Conservation (phyloP, 1,140 invertebrate genomes). For the Tribolium madens region DNA sequence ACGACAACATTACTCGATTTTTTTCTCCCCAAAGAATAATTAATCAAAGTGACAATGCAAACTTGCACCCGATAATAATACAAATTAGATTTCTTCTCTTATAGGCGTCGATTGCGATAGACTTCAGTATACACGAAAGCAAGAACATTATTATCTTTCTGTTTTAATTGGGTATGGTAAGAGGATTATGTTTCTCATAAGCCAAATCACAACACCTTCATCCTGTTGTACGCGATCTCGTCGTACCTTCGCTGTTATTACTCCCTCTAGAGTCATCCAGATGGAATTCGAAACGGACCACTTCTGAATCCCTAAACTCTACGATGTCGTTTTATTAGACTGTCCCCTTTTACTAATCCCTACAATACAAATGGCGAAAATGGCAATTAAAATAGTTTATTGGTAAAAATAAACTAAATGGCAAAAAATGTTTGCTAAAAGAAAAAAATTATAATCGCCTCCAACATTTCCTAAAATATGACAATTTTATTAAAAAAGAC, state of each 20-base stretch:
- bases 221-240: slow-evolving; percentile 14
- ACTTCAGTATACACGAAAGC: not conserved
- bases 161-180: slow-evolving; percentile 46
- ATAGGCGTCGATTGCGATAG: not conserved
- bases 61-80: slow-evolving; percentile 7
- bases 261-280: slow-evolving; percentile 19
- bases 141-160: slow-evolving; percentile 40
- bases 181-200: slow-evolving; percentile 41
- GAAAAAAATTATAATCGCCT: too few relatives aligned
- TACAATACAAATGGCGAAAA: too few relatives aligned
- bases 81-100: not conserved
- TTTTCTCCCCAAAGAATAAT: not conserved
- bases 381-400: too few relatives aligned
- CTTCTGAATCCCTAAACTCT: slow-evolving; percentile 1
- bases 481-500: too few relatives aligned
- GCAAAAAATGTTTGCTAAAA: too few relatives aligned
- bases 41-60: not conserved
- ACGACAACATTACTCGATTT: slow-evolving; percentile 18
- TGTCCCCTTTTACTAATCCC: slow-evolving; percentile 7
- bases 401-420: too few relatives aligned
- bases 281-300: slow-evolving; percentile 26
- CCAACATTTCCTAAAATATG: too few relatives aligned
- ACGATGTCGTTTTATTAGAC: not conserved
- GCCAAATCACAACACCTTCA: slow-evolving; percentile 43
- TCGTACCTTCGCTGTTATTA: slow-evolving; percentile 34